A percentile compares a stretch with the other conserved stretches of the same genome.
Evolutionary conservation across 2,888 invertebrate genomes (phyloP).

Genomic region (Callosobruchus maculatus): DNA sequence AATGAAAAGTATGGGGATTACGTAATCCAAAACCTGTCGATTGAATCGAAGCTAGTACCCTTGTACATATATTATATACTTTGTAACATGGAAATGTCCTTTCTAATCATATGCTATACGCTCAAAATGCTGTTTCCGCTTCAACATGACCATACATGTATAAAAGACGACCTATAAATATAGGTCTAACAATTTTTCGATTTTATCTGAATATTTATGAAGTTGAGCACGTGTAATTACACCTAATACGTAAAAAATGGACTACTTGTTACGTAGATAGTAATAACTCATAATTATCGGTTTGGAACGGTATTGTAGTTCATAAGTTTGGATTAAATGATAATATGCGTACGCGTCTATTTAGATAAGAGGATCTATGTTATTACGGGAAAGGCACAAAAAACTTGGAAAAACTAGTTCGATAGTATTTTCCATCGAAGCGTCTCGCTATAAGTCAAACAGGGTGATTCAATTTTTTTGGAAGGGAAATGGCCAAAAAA

Average conservation of each 20-base stretch:
- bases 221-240: not conserved
- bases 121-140: not conserved
- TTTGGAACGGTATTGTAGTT: not conserved
- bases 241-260: not conserved
- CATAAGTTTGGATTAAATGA: not conserved
- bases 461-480: no score
- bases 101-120: not conserved
- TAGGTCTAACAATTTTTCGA: slow-evolving; percentile 1
- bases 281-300: not conserved
- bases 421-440: not conserved
- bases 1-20: no score
- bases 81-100: no score
- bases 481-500: no score
- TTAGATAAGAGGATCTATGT: not conserved
- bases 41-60: no score
- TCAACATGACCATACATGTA: not conserved
- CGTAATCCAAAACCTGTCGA: no score
- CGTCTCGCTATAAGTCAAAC: no score
- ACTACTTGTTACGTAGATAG: not conserved
- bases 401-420: not conserved
- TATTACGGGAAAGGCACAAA: not conserved
- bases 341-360: not conserved
- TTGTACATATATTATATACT: no score
- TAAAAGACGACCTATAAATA: not conserved
- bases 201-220: not conserved